phyloP scores from a whole-genome alignment of 1,140 invertebrate species.

The Formica exsecta region DNA sequence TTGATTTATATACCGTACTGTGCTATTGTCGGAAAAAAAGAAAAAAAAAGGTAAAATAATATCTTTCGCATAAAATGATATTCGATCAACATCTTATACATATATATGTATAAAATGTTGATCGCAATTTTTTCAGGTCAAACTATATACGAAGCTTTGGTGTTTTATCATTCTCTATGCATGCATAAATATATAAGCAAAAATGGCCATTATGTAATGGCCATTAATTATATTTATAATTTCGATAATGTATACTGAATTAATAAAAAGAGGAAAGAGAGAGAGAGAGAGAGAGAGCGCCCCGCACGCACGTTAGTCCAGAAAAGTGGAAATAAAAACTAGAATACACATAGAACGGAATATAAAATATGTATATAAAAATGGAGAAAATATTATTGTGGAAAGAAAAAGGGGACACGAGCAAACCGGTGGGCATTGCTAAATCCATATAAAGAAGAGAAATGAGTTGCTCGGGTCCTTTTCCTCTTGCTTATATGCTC shows the following conservation, averaged over 20 bases:
- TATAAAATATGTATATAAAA: constrained; percentile 39
- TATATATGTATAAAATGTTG: not conserved
- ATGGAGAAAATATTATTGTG: not conserved
- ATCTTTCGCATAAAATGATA: constrained; percentile 57
- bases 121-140: not conserved
- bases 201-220: too few species aligned
- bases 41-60: too few species aligned
- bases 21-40: too few species aligned
- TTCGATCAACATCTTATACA: constrained; percentile 29
- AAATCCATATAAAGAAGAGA: constrained; percentile 73
- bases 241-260: constrained; percentile 17
- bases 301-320: too few species aligned
- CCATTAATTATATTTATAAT: too few species aligned
- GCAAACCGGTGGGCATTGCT: constrained; percentile 59
- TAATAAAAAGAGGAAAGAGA: not conserved
- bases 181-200: too few species aligned
- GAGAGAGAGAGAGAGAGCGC: too few species aligned
- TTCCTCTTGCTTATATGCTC: not conserved
- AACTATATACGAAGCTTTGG: too few species aligned
- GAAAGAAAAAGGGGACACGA: constrained; percentile 34
- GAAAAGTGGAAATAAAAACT: constrained; percentile 43
- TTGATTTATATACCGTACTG: constrained; percentile 40
- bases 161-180: too few species aligned
- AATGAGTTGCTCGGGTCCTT: constrained; percentile 63
- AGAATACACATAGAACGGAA: constrained; percentile 23